Evolutionary conservation across 2,888 invertebrate genomes (phyloP), one percentile per base, ranked within the genome.

Genomic region (Tineola bisselliella): DNA sequence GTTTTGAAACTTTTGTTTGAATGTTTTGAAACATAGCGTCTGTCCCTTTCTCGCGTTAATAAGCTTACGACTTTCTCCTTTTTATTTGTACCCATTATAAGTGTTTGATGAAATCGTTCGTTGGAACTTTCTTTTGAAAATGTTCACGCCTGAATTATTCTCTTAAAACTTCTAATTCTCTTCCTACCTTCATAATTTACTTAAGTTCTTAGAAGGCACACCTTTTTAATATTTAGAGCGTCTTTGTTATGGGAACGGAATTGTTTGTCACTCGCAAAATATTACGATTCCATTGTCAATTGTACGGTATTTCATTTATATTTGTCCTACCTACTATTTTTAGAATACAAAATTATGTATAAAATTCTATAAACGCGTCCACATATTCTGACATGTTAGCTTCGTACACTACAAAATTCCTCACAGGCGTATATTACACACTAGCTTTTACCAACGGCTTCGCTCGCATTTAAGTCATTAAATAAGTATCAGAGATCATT

Each of bases 1-100:
- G 79, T 80, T 83, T 78, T 80, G 77, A 75, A 80, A 65, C 73
- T 82, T 62, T 77, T 69, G 62, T 65, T 79, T 67, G 73, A 72
- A 77, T 79, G 75, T 78, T 79, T 54, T 68, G 73, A 74, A 70
- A 70, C 69, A 66, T 66, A 63, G 65, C 69, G 73, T 75, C 67
- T 69, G 69, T 70, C 71, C 71, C 70, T 71, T 54, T 54, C 54
- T 54, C 12, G 54, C 25, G 12, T 73, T 80, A 79, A 80, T 80
- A 80, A 79, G 79, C 76, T 78, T 75, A 70, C 68, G 69, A 65
- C 67, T 70, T 63, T 68, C 64, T 68, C n/a, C 54, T 54, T 54
- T 73, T 74, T 73, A 72, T 73, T 74, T 68, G 65, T 69, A 71
- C 73, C 71, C 72, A 75, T 77, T 74, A 75, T 69, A 54, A 48